These are phyloP conservation scores for Alethe castanea DNA, from an alignment of 2,113 vertebrate species.

Conservation along the genomic window DNA sequence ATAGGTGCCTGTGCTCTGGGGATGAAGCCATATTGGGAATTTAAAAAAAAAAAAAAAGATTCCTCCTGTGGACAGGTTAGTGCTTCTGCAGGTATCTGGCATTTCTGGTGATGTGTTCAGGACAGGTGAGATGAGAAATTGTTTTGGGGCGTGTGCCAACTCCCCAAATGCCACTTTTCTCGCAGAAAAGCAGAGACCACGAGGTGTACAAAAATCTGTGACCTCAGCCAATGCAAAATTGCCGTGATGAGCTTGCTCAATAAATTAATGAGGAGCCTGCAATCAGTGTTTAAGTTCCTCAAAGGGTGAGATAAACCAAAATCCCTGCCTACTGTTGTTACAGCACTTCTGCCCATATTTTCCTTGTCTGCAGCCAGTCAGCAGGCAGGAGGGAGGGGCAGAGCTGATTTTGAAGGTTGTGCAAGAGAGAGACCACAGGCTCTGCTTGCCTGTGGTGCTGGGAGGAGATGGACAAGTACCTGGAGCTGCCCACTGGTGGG, in stretches of 20 bases:
- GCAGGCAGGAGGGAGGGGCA: background rate
- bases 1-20: background rate
- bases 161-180: background rate
- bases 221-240: background rate
- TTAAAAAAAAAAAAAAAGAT: too few species aligned
- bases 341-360: background rate
- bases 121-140: background rate
- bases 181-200: background rate
- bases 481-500: background rate
- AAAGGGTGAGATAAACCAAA: background rate
- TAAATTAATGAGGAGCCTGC: background rate
- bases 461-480: fast-evolving
- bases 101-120: background rate
- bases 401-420: background rate
- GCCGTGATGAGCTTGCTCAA: fast-evolving
- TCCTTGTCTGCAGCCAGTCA: background rate
- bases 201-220: background rate
- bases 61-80: background rate
- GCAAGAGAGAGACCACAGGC: background rate
- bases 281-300: background rate
- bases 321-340: background rate
- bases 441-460: fast-evolving
- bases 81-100: background rate
- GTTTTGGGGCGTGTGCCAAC: background rate
- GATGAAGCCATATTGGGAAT: background rate